Percentiles rank a stretch among this genome's conserved stretches.
These are phyloP conservation scores for Neogale vison DNA, from an alignment of 2,113 vertebrate species.

Conservation along the genomic window DNA sequence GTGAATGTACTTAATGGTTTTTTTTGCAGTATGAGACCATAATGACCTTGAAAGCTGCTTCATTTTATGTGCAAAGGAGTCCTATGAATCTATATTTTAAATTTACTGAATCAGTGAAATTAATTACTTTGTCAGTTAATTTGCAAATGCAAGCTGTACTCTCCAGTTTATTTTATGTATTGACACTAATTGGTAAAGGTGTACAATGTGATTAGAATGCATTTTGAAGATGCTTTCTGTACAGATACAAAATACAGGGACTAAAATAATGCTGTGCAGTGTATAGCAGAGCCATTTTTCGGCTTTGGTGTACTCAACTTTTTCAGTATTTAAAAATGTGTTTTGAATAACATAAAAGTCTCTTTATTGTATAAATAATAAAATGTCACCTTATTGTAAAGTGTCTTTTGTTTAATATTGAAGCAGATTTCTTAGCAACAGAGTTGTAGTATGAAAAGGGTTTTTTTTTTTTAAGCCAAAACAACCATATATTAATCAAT, in stretches of 20 bases:
- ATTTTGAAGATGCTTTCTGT: conserved; percentile 96
- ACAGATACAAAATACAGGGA: conserved; percentile 93
- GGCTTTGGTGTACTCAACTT: conserved; percentile 97
- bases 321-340: conserved; percentile 99
- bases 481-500: conserved; percentile 45
- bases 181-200: conserved; percentile 87
- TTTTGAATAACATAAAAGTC: conserved; percentile 99
- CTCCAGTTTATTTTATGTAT: conserved; percentile 90
- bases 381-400: conserved; percentile 98
- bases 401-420: conserved; percentile 51
- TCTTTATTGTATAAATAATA: conserved; percentile 99
- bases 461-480: conserved; percentile 44
- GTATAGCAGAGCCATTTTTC: conserved; percentile 97
- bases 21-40: conserved; percentile 95
- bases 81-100: conserved; percentile 91
- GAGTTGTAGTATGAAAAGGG: conserved; percentile 1
- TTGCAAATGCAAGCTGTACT: conserved; percentile 94
- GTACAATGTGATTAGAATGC: conserved; percentile 91
- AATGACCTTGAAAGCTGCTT: conserved; percentile 97
- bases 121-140: conserved; percentile 88
- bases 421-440: neutral
- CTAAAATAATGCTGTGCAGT: conserved; percentile 92
- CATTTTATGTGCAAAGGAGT: conserved; percentile 93
- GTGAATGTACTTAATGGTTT: conserved; percentile 96
- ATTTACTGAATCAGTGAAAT: conserved; percentile 90